Evolutionary conservation across 2,113 vertebrate genomes (phyloP).

Genomic region (Ancistrus triradiatus): DNA sequence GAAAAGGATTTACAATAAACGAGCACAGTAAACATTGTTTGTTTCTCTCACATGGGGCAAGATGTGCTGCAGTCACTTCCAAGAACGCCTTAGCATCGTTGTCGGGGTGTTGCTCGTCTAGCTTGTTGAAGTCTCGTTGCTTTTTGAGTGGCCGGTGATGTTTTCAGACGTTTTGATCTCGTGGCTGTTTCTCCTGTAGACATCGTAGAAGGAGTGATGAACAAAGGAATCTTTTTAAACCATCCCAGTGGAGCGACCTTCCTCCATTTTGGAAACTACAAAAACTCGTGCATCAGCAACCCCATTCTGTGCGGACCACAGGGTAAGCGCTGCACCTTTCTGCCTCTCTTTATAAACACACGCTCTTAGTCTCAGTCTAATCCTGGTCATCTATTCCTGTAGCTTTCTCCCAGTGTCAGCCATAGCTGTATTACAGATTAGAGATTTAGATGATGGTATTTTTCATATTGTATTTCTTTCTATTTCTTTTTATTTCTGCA

Average conservation of each 20-base stretch:
- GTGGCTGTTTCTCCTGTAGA: constrained; percentile 63
- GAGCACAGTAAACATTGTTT: neutral
- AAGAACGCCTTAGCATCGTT: neutral
- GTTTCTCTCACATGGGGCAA: neutral
- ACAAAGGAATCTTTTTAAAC: constrained; percentile 82
- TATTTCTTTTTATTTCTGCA: neutral
- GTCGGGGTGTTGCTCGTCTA: neutral
- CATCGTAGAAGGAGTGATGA: constrained; percentile 90
- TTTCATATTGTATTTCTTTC: too few relatives aligned
- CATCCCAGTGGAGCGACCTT: constrained; percentile 77
- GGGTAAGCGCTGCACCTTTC: constrained; percentile 66
- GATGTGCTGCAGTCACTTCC: neutral
- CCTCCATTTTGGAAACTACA: constrained; percentile 80
- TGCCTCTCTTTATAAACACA: neutral
- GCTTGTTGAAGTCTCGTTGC: neutral
- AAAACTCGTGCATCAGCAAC: constrained; percentile 85
- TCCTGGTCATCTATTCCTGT: too few relatives aligned
- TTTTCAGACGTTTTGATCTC: neutral
- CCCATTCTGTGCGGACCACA: constrained; percentile 80
- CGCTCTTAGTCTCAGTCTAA: too few relatives aligned
- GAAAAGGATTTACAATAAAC: neutral
- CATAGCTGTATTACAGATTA: too few relatives aligned
- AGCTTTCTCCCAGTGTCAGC: too few relatives aligned
- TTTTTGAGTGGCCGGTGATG: neutral
- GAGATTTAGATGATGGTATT: too few relatives aligned